phyloP scores from a whole-genome alignment of 2,797 vertebrate genomes.

The Alcedo atthis region DNA sequence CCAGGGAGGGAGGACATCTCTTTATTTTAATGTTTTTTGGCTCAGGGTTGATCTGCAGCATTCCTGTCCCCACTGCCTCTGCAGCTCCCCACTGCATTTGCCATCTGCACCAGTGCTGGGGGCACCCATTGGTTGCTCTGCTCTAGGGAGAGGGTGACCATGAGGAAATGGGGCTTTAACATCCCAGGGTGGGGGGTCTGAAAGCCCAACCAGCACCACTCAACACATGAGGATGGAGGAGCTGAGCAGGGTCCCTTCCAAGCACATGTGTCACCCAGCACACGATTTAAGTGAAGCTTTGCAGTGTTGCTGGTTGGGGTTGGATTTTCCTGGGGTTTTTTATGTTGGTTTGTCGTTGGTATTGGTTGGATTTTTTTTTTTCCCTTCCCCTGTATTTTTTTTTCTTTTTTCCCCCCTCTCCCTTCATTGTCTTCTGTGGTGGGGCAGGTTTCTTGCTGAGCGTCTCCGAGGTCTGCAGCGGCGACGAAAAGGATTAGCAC shows the following conservation, averaged over 20 bases:
- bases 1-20: neutral
- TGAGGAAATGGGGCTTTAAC: neutral
- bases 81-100: rapidly evolving
- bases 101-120: rapidly evolving
- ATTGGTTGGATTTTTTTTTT: neutral
- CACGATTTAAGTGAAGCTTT: neutral
- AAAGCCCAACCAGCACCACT: neutral
- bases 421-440: slow-evolving; percentile 54
- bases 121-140: neutral
- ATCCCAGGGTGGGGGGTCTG: neutral
- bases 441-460: slow-evolving; percentile 40
- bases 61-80: rapidly evolving
- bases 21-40: no score
- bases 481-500: slow-evolving; percentile 72
- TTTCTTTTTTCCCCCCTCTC: rapidly evolving
- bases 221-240: neutral
- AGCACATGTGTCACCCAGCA: neutral
- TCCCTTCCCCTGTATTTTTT: neutral
- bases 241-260: neutral
- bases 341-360: no score
- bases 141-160: no score
- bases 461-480: slow-evolving; percentile 42
- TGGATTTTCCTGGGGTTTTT: neutral
- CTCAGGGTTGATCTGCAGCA: rapidly evolving
- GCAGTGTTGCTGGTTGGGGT: neutral